Base-by-base conservation (phyloP, 1,140 invertebrate genomes). In the Catajapyx aquilonaris region DNA sequence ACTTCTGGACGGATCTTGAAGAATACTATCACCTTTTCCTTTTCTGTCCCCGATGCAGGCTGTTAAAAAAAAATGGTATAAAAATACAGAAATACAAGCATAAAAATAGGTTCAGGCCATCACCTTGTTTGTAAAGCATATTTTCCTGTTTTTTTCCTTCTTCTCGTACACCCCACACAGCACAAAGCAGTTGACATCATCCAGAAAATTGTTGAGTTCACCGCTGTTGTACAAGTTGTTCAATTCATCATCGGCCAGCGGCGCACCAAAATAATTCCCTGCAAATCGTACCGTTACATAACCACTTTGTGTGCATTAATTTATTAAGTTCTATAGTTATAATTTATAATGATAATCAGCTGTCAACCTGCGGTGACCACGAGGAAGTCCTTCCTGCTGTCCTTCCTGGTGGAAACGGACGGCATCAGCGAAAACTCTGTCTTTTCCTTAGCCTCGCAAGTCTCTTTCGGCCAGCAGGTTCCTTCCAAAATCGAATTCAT, bases 1-100 rank as follows among this genome's bases (percentile, higher is more conserved):
- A 58, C 53, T 23, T 64, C 61, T 15, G 65, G 62, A 16, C 50
- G 47, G 4, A 57, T 47, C 49, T 71, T 71, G 48, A 66, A 68
- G 47, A 68, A 70, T 0, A 69, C 57, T 35, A 70, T 35, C 2
- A 59, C 50, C 34, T 59, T 46, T 19, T 56, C 53, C 31, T 52
- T 52, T 19, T 28, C 23, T 13, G 13, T 28, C 7, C 23, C 7
- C 23, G 7, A 9, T 28, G 23, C 23, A 28, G 13, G 23, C 23
- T 9, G 13, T 28, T 28, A 9, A 9, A 28, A 28, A 28, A 13
- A 28, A 28, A 28, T 9, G 7, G 13, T 28, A 9, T 28, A 13
- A 9, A 9, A 28, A 28, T 9, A 28, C 13, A 28, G 13, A 28
- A 28, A 9, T 7, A 13, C 23, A 28, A 28, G 7, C 23, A 28